These are phyloP conservation scores for Dasyornis broadbenti DNA, from an alignment of 2,113 vertebrate genomes.

Conservation along the genomic window DNA sequence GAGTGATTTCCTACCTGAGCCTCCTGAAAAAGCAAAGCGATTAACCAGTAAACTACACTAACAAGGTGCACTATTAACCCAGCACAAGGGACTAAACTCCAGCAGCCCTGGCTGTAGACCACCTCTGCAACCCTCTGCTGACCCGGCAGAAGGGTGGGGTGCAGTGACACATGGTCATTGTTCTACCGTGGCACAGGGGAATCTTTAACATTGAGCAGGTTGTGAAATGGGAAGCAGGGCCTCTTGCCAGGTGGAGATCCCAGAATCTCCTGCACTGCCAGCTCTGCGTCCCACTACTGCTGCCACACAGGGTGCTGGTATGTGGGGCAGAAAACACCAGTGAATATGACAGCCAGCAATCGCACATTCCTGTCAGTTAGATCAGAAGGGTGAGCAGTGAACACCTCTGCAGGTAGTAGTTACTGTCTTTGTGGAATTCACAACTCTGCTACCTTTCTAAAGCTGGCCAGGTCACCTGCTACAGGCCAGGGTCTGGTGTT, in stretches of 20 bases:
- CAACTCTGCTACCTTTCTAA: not conserved
- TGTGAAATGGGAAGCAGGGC: not conserved
- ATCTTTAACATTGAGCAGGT: not conserved
- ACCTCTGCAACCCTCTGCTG: not conserved
- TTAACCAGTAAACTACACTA: not conserved
- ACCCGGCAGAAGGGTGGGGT: not conserved
- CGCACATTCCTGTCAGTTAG: fast-evolving
- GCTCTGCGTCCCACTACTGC: not conserved
- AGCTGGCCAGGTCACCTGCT: not conserved
- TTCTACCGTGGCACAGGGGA: not conserved
- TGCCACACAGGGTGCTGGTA: not conserved
- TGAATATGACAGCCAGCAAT: not conserved
- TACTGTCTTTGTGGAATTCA: not conserved
- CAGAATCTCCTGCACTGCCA: not conserved
- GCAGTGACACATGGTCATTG: not conserved
- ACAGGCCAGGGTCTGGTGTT: not conserved
- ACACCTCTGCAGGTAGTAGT: not conserved
- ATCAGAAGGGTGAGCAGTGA: not conserved
- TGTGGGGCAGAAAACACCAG: not conserved
- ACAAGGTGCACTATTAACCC: not conserved
- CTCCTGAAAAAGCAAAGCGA: slow-evolving; percentile 5
- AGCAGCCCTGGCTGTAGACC: not conserved
- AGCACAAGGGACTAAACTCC: slow-evolving; percentile 19
- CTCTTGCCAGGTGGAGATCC: not conserved
- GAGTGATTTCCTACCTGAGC: slow-evolving; percentile 9